phyloP scores from a whole-genome alignment of 1,140 invertebrate species.

The Drosophila quadrilineata region DNA sequence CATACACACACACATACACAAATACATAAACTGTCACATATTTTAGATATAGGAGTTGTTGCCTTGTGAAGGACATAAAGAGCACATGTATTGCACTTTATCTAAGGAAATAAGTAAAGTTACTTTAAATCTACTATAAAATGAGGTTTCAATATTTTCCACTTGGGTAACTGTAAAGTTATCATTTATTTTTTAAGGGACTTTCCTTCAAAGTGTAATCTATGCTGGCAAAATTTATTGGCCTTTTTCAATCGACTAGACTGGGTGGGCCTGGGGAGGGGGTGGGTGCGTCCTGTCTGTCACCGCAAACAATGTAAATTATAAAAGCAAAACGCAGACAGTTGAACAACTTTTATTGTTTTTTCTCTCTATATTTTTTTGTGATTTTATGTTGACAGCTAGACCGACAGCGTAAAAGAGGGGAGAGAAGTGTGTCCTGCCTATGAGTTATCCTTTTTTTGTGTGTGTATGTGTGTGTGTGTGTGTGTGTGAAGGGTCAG shows the following conservation, averaged over 20 bases:
- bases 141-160: no score
- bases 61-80: not conserved
- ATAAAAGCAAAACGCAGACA: constrained; percentile 60
- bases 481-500: constrained; percentile 24
- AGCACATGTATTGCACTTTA: no score
- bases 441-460: constrained; percentile 12
- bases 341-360: constrained; percentile 50
- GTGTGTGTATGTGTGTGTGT: not conserved
- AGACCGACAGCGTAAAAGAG: not conserved
- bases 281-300: no score
- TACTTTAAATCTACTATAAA: no score
- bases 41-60: not conserved
- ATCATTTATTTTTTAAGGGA: no score
- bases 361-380: not conserved
- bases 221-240: constrained; percentile 4
- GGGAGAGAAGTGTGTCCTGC: no score
- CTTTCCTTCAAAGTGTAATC: no score
- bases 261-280: constrained; percentile 1
- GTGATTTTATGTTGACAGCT: constrained; percentile 45
- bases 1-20: not conserved
- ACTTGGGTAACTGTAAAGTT: no score
- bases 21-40: no score
- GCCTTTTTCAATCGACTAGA: constrained; percentile 24
- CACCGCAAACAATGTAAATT: constrained; percentile 73
- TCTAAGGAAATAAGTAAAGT: no score